Evolutionary conservation across 2,797 vertebrate genomes (phyloP).

Genomic region (Liasis olivaceus): DNA sequence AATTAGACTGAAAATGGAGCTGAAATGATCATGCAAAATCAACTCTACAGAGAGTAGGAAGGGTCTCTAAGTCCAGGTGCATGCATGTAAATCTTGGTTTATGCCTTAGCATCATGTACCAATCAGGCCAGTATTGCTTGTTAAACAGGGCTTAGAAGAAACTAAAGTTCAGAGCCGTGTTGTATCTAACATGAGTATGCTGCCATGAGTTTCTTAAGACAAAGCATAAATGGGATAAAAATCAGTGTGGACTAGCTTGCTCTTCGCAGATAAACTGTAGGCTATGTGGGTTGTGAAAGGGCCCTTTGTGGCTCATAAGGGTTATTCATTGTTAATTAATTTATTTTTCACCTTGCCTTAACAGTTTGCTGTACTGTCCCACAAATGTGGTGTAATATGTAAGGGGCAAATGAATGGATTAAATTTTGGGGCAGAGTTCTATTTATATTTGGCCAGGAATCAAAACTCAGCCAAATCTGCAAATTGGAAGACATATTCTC

Average conservation of each 20-base stretch:
- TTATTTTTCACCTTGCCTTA: not conserved
- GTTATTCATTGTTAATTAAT: not conserved
- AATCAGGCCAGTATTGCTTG: not conserved
- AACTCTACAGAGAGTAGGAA: not conserved
- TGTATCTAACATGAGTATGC: not conserved
- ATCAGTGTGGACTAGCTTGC: not conserved
- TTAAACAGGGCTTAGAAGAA: not conserved
- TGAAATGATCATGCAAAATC: not conserved
- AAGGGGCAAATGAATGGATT: not conserved
- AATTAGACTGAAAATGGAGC: not conserved
- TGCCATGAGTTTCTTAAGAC: not conserved
- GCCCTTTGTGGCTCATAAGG: not conserved
- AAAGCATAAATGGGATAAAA: not conserved
- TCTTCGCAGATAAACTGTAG: too few species aligned
- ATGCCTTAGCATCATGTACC: not conserved
- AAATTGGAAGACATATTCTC: not conserved
- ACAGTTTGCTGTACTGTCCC: not conserved
- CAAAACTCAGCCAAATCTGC: not conserved
- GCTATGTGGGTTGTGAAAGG: not conserved
- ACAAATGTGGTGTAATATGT: not conserved
- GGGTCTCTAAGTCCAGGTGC: not conserved
- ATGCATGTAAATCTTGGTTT: not conserved
- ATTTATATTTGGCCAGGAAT: not conserved
- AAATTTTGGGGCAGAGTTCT: not conserved
- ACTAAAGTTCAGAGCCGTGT: not conserved